These are phyloP conservation scores for Pachymerium ferrugineum DNA, from an alignment of 2,888 invertebrate genomes.

Conservation along the genomic window DNA sequence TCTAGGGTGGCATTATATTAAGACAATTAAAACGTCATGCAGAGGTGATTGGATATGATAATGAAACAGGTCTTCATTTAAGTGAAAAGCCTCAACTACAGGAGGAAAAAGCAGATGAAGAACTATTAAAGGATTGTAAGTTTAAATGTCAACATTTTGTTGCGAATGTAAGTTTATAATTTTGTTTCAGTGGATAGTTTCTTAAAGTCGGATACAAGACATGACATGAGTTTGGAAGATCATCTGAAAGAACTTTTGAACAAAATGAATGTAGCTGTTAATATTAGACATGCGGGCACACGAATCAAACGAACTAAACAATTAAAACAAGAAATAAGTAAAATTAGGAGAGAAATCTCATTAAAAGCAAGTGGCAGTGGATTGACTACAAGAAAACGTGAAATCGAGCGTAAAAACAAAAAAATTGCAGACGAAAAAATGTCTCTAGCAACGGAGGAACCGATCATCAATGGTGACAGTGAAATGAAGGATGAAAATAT, in stretches of 20 bases:
- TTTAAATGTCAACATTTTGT: slow-evolving; percentile 18
- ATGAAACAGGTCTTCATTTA: slow-evolving; percentile 47
- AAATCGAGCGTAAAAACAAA: slow-evolving; percentile 11
- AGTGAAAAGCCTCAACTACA: slow-evolving; percentile 30
- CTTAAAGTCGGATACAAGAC: slow-evolving; percentile 43
- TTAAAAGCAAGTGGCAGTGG: slow-evolving; percentile 35
- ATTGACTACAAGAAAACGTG: neutral
- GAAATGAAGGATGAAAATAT: neutral
- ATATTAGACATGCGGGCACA: slow-evolving; percentile 54
- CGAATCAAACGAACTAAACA: slow-evolving; percentile 42
- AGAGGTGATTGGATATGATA: slow-evolving; percentile 57
- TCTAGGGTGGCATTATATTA: slow-evolving; percentile 68
- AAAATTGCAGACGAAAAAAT: neutral
- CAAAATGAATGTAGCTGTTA: slow-evolving; percentile 58
- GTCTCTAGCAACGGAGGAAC: neutral
- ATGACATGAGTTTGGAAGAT: slow-evolving; percentile 46
- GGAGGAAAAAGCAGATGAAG: slow-evolving; percentile 47
- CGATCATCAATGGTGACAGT: neutral
- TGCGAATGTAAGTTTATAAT: neutral
- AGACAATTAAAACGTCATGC: slow-evolving; percentile 71
- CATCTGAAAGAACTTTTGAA: slow-evolving; percentile 56
- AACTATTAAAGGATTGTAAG: slow-evolving; percentile 46
- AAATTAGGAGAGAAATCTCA: slow-evolving; percentile 45
- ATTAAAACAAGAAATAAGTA: slow-evolving; percentile 41
- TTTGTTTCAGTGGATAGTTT: slow-evolving; percentile 45